Conservation (phyloP, 1,140 invertebrate genomes). For the Bacillus rossius region DNA sequence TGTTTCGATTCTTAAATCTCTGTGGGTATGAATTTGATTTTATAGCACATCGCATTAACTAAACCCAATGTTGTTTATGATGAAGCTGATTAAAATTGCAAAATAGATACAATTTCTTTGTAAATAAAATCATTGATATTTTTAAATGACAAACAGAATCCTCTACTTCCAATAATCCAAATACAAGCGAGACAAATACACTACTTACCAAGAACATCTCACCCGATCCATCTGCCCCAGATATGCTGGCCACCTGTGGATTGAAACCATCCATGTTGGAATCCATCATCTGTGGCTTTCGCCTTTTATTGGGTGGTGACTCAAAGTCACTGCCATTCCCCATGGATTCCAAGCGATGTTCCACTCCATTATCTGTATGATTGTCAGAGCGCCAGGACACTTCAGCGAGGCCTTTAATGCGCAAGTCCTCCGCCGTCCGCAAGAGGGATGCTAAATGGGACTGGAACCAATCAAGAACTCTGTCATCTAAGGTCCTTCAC, state of each 20-base stretch:
- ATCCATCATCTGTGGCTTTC: slow-evolving; percentile 58
- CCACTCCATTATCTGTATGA: background rate
- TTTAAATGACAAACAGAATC: too few species aligned
- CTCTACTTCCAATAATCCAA: too few species aligned
- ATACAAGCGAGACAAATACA: too few species aligned
- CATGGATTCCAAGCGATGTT: slow-evolving; percentile 1
- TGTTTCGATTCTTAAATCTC: too few species aligned
- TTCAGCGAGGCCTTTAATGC: slow-evolving; percentile 87
- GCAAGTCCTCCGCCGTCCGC: slow-evolving; percentile 86
- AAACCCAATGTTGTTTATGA: too few species aligned
- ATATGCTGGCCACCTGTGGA: slow-evolving; percentile 48
- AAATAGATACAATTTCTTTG: too few species aligned
- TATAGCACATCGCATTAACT: too few species aligned
- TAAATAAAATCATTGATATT: too few species aligned
- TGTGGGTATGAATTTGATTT: too few species aligned
- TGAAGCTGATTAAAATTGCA: too few species aligned
- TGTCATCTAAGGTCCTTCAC: too few species aligned
- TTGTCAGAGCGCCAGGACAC: slow-evolving; percentile 71
- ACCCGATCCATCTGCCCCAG: slow-evolving; percentile 41
- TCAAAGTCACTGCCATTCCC: slow-evolving; percentile 13
- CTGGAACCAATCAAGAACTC: too few species aligned
- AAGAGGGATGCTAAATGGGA: slow-evolving; percentile 76
- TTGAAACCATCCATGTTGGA: slow-evolving; percentile 45
- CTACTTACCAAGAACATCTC: slow-evolving; percentile 35
- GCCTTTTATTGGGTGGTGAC: slow-evolving; percentile 29